Percentiles rank a stretch among this genome's conserved stretches.
These are phyloP conservation scores for Eira barbara DNA, from an alignment of 2,113 vertebrate genomes.

Conservation along the genomic window DNA sequence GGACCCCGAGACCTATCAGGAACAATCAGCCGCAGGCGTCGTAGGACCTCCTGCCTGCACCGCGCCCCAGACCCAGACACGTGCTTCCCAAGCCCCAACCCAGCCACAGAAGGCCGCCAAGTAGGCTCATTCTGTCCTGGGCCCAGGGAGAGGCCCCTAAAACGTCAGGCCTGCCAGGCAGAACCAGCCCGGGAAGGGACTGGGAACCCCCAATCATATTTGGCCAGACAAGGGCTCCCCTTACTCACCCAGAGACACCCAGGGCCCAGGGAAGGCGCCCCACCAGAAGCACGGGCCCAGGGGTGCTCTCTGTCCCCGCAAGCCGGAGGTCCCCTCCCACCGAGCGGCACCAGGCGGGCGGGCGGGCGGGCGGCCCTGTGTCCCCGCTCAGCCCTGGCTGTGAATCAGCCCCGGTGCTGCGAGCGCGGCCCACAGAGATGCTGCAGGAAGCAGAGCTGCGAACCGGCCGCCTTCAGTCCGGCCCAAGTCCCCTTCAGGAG, in stretches of 20 bases:
- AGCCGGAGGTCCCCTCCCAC: background rate
- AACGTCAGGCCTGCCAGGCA: background rate
- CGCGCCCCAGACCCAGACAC: too few relatives aligned
- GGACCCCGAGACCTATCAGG: background rate
- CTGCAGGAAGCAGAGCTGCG: background rate
- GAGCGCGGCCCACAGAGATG: background rate
- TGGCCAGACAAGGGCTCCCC: background rate
- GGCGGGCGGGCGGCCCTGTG: too few relatives aligned
- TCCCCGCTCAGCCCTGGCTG: background rate
- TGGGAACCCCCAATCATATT: rapidly evolving
- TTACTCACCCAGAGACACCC: background rate
- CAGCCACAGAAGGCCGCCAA: background rate
- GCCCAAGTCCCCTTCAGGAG: background rate
- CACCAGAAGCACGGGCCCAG: rapidly evolving
- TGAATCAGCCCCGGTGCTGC: rapidly evolving
- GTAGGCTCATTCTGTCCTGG: background rate
- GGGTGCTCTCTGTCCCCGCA: background rate
- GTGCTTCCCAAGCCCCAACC: background rate
- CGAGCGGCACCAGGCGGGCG: background rate
- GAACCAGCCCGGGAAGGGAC: background rate
- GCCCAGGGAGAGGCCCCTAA: background rate
- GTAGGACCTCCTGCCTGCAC: background rate
- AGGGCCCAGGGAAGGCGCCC: too few relatives aligned
- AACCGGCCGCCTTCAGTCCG: rapidly evolving
- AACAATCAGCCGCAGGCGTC: background rate